Base-by-base conservation (phyloP, 2,113 vertebrate genomes). In the Cheilinus undulatus region DNA sequence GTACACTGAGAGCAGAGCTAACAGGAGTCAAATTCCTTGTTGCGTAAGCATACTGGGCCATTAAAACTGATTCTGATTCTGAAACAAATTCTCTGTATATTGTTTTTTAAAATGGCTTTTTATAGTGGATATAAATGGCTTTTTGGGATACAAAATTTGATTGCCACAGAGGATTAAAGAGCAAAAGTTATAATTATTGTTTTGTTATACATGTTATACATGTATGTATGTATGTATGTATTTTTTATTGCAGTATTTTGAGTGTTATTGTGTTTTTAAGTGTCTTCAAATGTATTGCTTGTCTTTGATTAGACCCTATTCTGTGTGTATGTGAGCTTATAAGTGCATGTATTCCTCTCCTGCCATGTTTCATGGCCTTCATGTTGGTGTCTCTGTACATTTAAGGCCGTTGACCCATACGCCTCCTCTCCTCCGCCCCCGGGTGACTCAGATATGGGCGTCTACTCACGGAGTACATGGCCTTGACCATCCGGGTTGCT, bases 401-500 rank as follows among this genome's bases (percentile, higher is more conserved):
- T 74, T 50, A 71, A 85, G 80, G 60, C 76, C 83, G 62, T 69
- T 87, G 86, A 83, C 83, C 74, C 78, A 42, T 82, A 28, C 56
- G 62, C 48, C 75, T 69, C 66, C 57, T 84, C 82, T 88, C 45
- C 64, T 5, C 38, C 13, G 71, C 74, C 82, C 59, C 69, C 65
- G 1, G 56, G 81, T 85, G 96, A 94, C 80, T 96, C 80, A 74
- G 68, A 69, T 45, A 20, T 67, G 59, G 69, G 46, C 66, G 42
- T 86, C 72, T 86, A 91, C 95, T 94, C 87, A 97, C 96, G 53
- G 95, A 97, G 90, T 98, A 97, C 94, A 98, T 96, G 90, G 97
- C 95, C 81, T 97, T 98, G 95, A 98, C 97, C 94, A 98, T 97
- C 0, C 97, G 94, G 0, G 96, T 97, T 4, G 97, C 96, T 0